Percentiles rank a stretch among this genome's conserved stretches.
Conservation (phyloP, 2,113 vertebrate species). For the Trochalopteron elliotii region DNA sequence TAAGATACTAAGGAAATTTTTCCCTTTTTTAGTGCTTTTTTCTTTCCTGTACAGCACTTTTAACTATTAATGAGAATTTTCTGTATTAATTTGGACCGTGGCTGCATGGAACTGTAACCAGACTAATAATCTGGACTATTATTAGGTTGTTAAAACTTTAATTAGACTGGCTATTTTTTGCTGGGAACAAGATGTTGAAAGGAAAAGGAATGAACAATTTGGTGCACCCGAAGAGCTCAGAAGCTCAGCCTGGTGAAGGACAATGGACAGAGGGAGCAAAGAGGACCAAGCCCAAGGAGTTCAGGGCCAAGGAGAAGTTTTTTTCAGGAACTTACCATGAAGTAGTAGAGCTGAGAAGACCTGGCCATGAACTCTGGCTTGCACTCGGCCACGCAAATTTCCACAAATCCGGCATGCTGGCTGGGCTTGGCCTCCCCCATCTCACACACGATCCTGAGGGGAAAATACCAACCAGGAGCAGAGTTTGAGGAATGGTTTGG, state of each 20-base stretch:
- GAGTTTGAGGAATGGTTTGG: neutral
- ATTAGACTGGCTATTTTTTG: conserved; percentile 50
- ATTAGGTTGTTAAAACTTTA: conserved; percentile 59
- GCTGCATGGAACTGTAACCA: neutral
- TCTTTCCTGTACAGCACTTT: neutral
- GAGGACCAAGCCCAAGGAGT: neutral
- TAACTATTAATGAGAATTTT: conserved; percentile 56
- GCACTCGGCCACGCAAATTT: conserved; percentile 93
- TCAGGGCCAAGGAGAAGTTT: neutral
- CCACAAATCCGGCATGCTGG: conserved; percentile 90
- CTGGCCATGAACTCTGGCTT: conserved; percentile 90
- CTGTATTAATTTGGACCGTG: neutral
- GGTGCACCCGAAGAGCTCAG: neutral
- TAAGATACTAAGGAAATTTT: neutral
- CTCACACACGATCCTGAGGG: conserved; percentile 93
- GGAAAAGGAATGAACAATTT: neutral
- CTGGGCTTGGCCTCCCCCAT: conserved; percentile 95
- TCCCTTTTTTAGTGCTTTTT: neutral
- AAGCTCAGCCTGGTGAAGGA: neutral
- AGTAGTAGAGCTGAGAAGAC: conserved; percentile 94
- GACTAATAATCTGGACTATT: conserved; percentile 47
- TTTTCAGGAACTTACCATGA: conserved; percentile 84
- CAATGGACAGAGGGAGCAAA: neutral
- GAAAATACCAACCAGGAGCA: neutral
- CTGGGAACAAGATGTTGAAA: neutral